These are phyloP conservation scores for Andrena chrysosceles DNA, from an alignment of 2,888 invertebrate genomes.

Conservation along the genomic window DNA sequence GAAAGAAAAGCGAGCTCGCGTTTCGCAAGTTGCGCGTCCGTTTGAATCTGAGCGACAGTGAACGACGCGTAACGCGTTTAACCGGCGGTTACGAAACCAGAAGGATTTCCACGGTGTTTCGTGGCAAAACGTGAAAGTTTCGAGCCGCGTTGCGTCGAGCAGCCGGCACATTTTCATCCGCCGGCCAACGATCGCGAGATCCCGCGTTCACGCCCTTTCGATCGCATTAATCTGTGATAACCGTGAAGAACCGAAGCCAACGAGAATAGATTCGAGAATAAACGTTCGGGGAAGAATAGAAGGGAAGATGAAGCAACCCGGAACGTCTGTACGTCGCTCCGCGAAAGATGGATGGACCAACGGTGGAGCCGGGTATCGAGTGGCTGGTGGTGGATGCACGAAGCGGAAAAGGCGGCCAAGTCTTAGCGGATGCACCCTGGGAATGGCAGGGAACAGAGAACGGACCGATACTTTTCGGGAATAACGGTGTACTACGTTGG, in stretches of 20 bases:
- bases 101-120: slow-evolving; percentile 21
- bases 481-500: slow-evolving; percentile 12
- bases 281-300: slow-evolving; percentile 22
- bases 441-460: slow-evolving; percentile 60
- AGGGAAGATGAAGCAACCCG: slow-evolving; percentile 14
- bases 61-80: slow-evolving; percentile 26
- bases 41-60: slow-evolving; percentile 32
- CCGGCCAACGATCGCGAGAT: slow-evolving; percentile 5
- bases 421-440: slow-evolving; percentile 59
- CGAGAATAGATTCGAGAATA: slow-evolving; percentile 27
- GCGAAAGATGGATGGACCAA: slow-evolving; percentile 69
- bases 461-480: slow-evolving; percentile 62
- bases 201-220: slow-evolving; percentile 8
- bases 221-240: slow-evolving; percentile 33
- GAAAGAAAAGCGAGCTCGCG: slow-evolving; percentile 6
- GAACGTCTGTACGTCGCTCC: slow-evolving; percentile 57
- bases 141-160: slow-evolving; percentile 9
- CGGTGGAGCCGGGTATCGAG: slow-evolving; percentile 54
- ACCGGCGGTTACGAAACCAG: slow-evolving; percentile 34
- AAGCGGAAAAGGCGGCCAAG: slow-evolving; percentile 55
- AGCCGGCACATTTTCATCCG: slow-evolving; percentile 6
- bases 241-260: background rate
- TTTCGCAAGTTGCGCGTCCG: slow-evolving; percentile 30
- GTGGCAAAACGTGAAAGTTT: slow-evolving; percentile 41
- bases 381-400: slow-evolving; percentile 57